These are phyloP conservation scores for Aphaenogaster rudis DNA, from an alignment of 1,140 invertebrate species.

Conservation along the genomic window DNA sequence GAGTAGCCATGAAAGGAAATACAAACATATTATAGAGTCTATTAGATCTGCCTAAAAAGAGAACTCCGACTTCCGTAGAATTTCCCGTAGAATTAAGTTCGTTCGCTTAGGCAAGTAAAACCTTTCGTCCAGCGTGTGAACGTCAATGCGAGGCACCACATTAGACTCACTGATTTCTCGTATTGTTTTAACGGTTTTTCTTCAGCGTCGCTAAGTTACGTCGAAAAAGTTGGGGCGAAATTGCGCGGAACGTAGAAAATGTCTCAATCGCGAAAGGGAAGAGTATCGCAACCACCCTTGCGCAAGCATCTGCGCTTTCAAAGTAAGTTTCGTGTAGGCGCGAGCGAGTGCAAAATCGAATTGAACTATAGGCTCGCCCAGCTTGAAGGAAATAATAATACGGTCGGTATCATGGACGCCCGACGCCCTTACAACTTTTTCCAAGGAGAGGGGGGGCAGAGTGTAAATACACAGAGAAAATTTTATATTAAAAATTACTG, in stretches of 20 bases:
- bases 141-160: not conserved
- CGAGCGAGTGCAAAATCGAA: not conserved
- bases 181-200: not conserved
- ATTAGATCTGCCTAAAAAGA: not conserved
- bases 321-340: not conserved
- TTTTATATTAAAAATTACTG: no score
- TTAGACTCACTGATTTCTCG: not conserved
- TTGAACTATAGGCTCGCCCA: not conserved
- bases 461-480: no score
- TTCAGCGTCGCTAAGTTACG: not conserved
- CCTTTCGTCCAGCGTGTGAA: not conserved
- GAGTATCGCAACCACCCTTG: slow-evolving; percentile 30
- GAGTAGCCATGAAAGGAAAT: not conserved
- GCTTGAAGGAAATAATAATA: not conserved
- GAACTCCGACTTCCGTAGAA: not conserved
- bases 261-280: slow-evolving; percentile 29
- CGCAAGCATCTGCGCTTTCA: not conserved
- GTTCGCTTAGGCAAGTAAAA: not conserved
- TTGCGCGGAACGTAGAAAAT: slow-evolving; percentile 23
- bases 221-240: not conserved
- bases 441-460: no score
- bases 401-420: no score
- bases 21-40: not conserved
- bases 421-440: no score
- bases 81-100: not conserved